A percentile compares a stretch with the other conserved stretches of the same genome.
Evolutionary conservation across 2,888 invertebrate genomes (phyloP).

Genomic region (Brenthis hecate): DNA sequence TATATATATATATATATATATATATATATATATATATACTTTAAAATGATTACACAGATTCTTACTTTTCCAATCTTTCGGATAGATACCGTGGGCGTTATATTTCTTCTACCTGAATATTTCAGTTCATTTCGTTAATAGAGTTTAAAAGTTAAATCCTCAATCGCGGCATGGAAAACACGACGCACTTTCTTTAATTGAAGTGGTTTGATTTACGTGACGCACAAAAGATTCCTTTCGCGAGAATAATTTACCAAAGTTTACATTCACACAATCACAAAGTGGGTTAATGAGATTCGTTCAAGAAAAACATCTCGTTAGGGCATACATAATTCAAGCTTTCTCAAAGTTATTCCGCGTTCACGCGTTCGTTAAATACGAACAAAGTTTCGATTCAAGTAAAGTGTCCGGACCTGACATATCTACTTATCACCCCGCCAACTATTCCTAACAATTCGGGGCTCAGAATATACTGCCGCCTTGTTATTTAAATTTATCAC

Average conservation of each 20-base stretch:
- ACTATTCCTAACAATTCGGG: conserved; percentile 79
- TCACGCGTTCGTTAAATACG: conserved; percentile 80
- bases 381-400: conserved; percentile 72
- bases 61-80: too few relatives aligned
- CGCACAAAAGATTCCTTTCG: conserved; percentile 66
- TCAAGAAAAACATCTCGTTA: conserved; percentile 83
- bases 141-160: conserved; percentile 4
- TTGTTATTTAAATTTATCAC: conserved; percentile 82
- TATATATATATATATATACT: too few relatives aligned
- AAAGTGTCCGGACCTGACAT: conserved; percentile 63
- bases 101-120: neutral
- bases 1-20: too few relatives aligned
- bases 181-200: conserved; percentile 27
- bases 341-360: conserved; percentile 78
- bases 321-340: conserved; percentile 81
- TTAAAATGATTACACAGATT: too few relatives aligned
- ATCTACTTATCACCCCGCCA: conserved; percentile 73
- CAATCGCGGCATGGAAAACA: conserved; percentile 12
- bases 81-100: neutral
- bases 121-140: conserved; percentile 46
- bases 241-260: conserved; percentile 73
- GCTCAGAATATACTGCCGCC: conserved; percentile 56
- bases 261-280: conserved; percentile 80
- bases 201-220: conserved; percentile 60
- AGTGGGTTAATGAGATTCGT: conserved; percentile 81